Base-by-base conservation (phyloP, 2,888 invertebrate species). In the Patella caerulea region DNA sequence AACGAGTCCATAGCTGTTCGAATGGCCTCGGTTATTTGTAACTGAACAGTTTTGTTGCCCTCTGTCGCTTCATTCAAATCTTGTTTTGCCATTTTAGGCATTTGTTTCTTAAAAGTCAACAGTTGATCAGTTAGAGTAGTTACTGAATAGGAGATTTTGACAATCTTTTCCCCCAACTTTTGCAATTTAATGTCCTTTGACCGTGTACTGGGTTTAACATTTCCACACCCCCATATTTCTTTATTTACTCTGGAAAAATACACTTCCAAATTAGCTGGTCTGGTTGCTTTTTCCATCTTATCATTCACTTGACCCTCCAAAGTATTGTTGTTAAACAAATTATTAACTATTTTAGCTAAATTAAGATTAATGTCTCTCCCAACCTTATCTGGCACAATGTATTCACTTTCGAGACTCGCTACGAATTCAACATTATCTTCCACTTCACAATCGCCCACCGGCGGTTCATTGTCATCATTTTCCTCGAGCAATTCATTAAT, bases 1-100 rank as follows among this genome's bases (percentile, higher is more conserved):
- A 65, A 65, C n/a, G 65, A 65, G 14, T 65, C 65, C 65, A 65
- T 65, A 65, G 59, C 59, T 19, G 17, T 59, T 59, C 19, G 17
- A 12, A 65, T 24, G 24, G n/a, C 19, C 19, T 65, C 65, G 9
- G 65, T 65, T 24, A 65, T 65, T n/a, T 65, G 19, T 24, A 19
- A 9, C 9, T 65, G n/a, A 65, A 65, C 65, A 65, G n/a, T 11
- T 34, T 34, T 34, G 34, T 34, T 34, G 34, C 34, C 34, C 34
- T 34, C 34, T 34, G 34, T 34, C 34, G 34, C 34, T 34, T 34
- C 34, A 34, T 24, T 24, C 24, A 24, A 24, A 24, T 24, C 24
- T 24, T 24, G 24, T 24, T 24, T 24, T 24, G 24, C 24, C 24
- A 24, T 24, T 24, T 24, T 24, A n/a, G 59, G 59, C 5, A 59